phyloP scores from a whole-genome alignment of 2,113 vertebrate species.

The Gorsachius goisagi region DNA sequence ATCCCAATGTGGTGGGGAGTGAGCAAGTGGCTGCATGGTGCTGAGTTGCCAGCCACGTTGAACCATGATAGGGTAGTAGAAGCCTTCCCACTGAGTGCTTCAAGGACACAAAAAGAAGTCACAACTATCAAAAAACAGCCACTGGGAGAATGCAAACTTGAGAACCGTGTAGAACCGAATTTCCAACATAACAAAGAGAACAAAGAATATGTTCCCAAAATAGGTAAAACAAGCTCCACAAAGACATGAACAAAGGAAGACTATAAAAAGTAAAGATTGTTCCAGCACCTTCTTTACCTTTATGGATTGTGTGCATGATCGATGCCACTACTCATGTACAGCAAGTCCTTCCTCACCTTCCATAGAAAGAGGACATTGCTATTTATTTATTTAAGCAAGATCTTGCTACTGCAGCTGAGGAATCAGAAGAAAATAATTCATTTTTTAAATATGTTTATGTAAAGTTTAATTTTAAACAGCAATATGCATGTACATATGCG shows the following conservation, averaged over 20 bases:
- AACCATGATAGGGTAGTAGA: background rate
- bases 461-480: background rate
- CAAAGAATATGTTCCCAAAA: background rate
- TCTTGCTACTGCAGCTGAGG: background rate
- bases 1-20: too few relatives aligned
- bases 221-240: background rate
- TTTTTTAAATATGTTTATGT: background rate
- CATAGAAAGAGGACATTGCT: background rate
- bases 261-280: background rate
- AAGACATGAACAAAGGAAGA: background rate
- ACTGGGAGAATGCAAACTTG: background rate
- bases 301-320: background rate
- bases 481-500: background rate
- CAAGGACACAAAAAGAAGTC: background rate
- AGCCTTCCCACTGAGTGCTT: background rate
- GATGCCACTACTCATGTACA: background rate
- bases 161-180: background rate
- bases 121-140: background rate
- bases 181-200: background rate
- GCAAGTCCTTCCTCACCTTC: background rate
- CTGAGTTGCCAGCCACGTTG: too few relatives aligned
- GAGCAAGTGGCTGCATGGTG: too few relatives aligned
- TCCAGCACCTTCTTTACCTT: background rate
- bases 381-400: background rate
- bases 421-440: accelerated